These are phyloP conservation scores for Antrozous pallidus DNA, from an alignment of 2,797 vertebrate genomes.

Conservation along the genomic window DNA sequence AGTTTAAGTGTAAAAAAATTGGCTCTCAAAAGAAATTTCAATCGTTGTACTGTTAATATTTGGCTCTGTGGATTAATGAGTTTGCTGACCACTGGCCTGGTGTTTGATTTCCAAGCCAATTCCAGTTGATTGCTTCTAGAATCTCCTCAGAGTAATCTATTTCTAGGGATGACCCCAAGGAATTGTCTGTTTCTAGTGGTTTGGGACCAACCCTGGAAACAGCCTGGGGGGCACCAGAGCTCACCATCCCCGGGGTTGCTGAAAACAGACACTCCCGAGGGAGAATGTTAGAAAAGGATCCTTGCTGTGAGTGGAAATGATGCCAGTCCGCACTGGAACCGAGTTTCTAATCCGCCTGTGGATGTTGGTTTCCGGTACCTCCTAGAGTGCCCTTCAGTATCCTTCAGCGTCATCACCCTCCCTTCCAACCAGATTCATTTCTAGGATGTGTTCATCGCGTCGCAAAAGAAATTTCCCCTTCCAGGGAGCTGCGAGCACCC, in stretches of 20 bases:
- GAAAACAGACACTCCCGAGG: neutral
- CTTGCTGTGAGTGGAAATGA: neutral
- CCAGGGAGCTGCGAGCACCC: neutral
- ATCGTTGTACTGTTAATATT: no score
- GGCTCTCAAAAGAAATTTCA: no score
- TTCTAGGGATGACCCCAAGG: neutral
- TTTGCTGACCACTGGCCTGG: no score
- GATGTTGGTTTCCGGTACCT: neutral
- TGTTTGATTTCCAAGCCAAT: neutral
- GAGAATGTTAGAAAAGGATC: neutral
- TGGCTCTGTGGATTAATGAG: no score
- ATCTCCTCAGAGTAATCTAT: neutral
- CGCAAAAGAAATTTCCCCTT: neutral
- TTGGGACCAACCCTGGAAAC: neutral
- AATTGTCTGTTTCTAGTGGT: neutral
- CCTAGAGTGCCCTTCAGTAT: neutral
- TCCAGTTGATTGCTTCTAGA: neutral
- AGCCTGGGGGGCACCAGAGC: neutral
- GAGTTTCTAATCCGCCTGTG: neutral
- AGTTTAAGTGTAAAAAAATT: no score
- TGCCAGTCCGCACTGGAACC: neutral
- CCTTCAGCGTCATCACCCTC: neutral
- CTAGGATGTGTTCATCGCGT: neutral
- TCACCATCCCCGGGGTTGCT: neutral
- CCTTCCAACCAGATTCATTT: neutral